phyloP scores from a whole-genome alignment of 1,140 invertebrate genomes.

The Limonius californicus region DNA sequence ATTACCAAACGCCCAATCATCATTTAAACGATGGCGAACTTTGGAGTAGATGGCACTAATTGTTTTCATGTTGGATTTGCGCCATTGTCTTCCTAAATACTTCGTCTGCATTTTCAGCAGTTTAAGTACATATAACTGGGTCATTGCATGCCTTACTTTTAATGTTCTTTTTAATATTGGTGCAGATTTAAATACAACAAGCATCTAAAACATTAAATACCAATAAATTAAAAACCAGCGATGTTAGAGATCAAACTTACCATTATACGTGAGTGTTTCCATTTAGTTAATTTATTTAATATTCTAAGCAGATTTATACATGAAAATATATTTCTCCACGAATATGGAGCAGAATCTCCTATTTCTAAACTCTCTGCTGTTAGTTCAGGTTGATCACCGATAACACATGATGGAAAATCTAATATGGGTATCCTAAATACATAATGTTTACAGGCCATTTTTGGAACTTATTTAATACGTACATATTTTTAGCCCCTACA shows the following conservation, averaged over 20 bases:
- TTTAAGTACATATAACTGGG: constrained; percentile 98
- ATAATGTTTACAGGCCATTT: constrained; percentile 10
- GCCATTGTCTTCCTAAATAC: constrained; percentile 97
- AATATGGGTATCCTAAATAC: constrained; percentile 77
- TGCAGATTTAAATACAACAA: constrained; percentile 99
- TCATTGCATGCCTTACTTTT: constrained; percentile 94
- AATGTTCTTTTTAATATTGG: constrained; percentile 96
- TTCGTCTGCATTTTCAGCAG: constrained; percentile 99
- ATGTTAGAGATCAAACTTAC: constrained; percentile 45
- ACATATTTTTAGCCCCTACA: constrained; percentile 91
- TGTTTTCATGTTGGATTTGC: constrained; percentile 99
- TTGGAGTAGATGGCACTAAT: constrained; percentile 99
- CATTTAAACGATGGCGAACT: constrained; percentile 90
- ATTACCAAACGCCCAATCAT: constrained; percentile 99
- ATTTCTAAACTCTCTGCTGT: constrained; percentile 91
- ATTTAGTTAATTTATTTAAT: constrained; percentile 98
- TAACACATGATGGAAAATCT: constrained; percentile 94
- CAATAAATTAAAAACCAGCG: constrained; percentile 18
- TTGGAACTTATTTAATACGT: constrained; percentile 40
- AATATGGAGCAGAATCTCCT: constrained; percentile 81
- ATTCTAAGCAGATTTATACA: constrained; percentile 97
- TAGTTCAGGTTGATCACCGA: constrained; percentile 92
- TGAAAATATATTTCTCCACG: constrained; percentile 97
- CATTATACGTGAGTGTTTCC: constrained; percentile 99
- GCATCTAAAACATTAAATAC: constrained; percentile 66